These are phyloP conservation scores for Calliphora vomitoria DNA, from an alignment of 2,888 invertebrate genomes.

Conservation along the genomic window DNA sequence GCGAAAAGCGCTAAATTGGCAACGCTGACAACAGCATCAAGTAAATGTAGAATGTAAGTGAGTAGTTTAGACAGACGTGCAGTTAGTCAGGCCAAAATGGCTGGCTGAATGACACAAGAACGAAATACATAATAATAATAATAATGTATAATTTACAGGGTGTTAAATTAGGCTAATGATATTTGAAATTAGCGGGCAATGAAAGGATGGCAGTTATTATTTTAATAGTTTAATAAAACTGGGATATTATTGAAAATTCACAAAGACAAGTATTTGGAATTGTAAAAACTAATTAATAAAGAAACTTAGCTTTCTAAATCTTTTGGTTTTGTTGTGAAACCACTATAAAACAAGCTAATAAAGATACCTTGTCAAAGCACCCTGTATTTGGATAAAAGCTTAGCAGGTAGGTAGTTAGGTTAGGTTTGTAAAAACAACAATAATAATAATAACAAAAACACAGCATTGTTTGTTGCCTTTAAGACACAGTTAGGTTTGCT, in stretches of 20 bases:
- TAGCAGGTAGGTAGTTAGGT: slow-evolving; percentile 54
- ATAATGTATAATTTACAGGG: slow-evolving; percentile 56
- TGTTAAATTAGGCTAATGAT: slow-evolving; percentile 12
- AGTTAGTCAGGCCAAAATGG: slow-evolving; percentile 20
- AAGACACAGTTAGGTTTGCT: slow-evolving; percentile 61
- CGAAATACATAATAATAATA: background rate
- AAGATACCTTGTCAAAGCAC: background rate
- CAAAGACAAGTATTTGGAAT: too few species aligned
- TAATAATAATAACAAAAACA: slow-evolving; percentile 15
- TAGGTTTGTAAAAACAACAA: slow-evolving; percentile 8
- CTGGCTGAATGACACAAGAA: slow-evolving; percentile 46
- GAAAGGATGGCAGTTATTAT: background rate
- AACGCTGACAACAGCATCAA: slow-evolving; percentile 11
- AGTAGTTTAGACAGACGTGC: slow-evolving; percentile 48
- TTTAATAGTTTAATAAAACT: too few species aligned
- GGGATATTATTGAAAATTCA: too few species aligned
- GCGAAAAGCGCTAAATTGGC: too few species aligned
- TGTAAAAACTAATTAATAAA: too few species aligned
- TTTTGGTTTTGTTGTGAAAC: too few species aligned
- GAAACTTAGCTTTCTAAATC: too few species aligned
- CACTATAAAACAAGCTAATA: too few species aligned
- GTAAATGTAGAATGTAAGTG: slow-evolving; percentile 33
- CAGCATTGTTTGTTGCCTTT: slow-evolving; percentile 52
- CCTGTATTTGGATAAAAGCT: slow-evolving; percentile 40
- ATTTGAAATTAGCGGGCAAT: slow-evolving; percentile 32